A percentile compares a stretch with the other conserved stretches of the same genome.
Conservation (phyloP, 2,797 vertebrate genomes). For the Mallotus villosus region DNA sequence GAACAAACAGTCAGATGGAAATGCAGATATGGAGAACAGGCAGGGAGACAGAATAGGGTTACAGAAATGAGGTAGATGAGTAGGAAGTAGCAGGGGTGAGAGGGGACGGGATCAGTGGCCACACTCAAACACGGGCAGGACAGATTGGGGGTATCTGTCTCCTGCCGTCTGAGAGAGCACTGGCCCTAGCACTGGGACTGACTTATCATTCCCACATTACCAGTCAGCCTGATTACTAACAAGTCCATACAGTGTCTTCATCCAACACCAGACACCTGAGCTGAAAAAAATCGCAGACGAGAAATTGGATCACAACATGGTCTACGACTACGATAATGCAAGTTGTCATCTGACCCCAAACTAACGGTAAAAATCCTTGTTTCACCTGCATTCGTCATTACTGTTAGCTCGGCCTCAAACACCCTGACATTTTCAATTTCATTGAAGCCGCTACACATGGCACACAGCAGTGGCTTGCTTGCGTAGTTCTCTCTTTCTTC, state of each 20-base stretch:
- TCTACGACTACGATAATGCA: neutral
- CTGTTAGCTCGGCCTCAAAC: neutral
- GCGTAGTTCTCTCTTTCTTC: neutral
- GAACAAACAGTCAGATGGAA: neutral
- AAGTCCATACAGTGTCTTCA: too few relatives aligned
- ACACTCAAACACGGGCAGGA: slow-evolving; percentile 63
- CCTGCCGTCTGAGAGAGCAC: slow-evolving; percentile 62
- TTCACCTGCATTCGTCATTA: neutral
- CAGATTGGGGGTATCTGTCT: slow-evolving; percentile 69
- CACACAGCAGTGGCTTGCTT: neutral
- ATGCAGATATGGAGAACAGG: neutral
- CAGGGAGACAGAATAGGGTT: slow-evolving; percentile 10
- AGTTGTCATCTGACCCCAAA: neutral
- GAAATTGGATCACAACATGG: too few relatives aligned
- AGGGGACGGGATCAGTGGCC: slow-evolving; percentile 21
- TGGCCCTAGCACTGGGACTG: slow-evolving; percentile 48
- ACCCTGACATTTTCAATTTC: neutral
- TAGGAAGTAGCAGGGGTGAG: slow-evolving; percentile 35
- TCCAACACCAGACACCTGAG: too few relatives aligned
- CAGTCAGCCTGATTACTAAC: too few relatives aligned
- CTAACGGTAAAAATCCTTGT: neutral
- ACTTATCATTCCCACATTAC: slow-evolving; percentile 53
- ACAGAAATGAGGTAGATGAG: neutral
- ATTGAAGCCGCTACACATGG: too few relatives aligned
- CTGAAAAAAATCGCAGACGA: too few relatives aligned